Evolutionary conservation across 2,888 invertebrate species (phyloP).

Genomic region (Gisinianus flammeolus): DNA sequence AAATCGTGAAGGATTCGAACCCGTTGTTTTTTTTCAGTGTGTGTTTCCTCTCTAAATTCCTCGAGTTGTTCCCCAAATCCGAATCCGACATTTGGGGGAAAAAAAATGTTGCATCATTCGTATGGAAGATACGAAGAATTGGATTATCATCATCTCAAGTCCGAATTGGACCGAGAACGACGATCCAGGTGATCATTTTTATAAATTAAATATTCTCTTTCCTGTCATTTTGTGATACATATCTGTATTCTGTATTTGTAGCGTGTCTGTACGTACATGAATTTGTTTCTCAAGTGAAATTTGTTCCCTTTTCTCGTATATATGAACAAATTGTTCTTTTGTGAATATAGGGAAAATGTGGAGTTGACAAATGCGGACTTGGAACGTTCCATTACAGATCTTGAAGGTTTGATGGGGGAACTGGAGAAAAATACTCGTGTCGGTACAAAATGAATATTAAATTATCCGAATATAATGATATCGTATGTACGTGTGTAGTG

Average conservation of each 20-base stretch:
- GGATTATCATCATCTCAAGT: slow-evolving; percentile 50
- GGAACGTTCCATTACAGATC: slow-evolving; percentile 51
- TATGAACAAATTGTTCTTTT: background rate
- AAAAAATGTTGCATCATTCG: too few species aligned
- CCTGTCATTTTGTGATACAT: background rate
- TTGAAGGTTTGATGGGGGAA: slow-evolving; percentile 45
- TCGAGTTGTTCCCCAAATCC: too few species aligned
- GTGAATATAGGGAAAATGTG: slow-evolving; percentile 49
- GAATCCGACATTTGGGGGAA: too few species aligned
- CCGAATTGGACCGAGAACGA: slow-evolving; percentile 57
- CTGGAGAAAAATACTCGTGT: slow-evolving; percentile 34
- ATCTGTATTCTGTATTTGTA: background rate
- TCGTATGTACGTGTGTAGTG: too few species aligned
- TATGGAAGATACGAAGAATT: slow-evolving; percentile 57
- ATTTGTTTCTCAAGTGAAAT: slow-evolving; percentile 6
- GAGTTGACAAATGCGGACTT: slow-evolving; percentile 53
- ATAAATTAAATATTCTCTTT: background rate
- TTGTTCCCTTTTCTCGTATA: background rate
- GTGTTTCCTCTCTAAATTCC: too few species aligned
- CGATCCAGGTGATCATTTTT: slow-evolving; percentile 49
- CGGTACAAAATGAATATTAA: background rate
- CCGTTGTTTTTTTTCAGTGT: too few species aligned
- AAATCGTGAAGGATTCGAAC: too few species aligned
- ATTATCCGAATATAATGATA: background rate
- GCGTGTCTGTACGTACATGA: background rate